Evolutionary conservation across 2,113 vertebrate species (phyloP).

Genomic region (Empidonax alnorum): DNA sequence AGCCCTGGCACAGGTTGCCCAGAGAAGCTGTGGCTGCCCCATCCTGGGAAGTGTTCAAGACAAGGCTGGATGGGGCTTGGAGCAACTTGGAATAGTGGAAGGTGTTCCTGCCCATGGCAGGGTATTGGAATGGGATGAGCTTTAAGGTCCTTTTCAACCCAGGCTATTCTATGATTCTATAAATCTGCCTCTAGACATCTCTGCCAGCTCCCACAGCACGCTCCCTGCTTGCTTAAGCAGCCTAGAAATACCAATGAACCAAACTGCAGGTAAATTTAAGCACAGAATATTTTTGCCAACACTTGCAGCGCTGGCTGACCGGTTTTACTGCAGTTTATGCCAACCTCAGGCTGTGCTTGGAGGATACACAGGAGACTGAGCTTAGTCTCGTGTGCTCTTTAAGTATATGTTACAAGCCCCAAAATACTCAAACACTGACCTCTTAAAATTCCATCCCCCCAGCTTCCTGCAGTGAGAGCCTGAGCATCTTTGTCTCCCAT

Average conservation of each 20-base stretch:
- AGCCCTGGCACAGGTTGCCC: not conserved
- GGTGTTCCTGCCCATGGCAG: not conserved
- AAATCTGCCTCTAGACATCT: fast-evolving
- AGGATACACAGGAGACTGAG: not conserved
- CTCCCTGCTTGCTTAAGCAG: not conserved
- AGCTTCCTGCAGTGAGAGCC: not conserved
- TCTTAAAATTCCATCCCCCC: fast-evolving
- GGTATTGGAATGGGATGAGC: not conserved
- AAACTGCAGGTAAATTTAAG: not conserved
- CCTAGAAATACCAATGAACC: not conserved
- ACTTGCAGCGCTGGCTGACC: not conserved
- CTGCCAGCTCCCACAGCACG: not conserved
- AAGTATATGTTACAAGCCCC: fast-evolving
- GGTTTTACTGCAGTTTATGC: not conserved
- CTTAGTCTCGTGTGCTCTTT: not conserved
- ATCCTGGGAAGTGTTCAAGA: not conserved
- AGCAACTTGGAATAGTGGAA: fast-evolving
- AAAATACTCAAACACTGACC: not conserved
- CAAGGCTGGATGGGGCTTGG: not conserved
- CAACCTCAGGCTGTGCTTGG: not conserved
- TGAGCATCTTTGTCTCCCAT: not conserved
- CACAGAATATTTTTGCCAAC: not conserved
- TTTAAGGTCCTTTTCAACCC: not conserved
- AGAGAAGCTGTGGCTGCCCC: not conserved
- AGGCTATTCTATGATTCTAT: not conserved